Evolutionary conservation across 2,113 vertebrate species (phyloP).

Genomic region (Tauraco erythrolophus): DNA sequence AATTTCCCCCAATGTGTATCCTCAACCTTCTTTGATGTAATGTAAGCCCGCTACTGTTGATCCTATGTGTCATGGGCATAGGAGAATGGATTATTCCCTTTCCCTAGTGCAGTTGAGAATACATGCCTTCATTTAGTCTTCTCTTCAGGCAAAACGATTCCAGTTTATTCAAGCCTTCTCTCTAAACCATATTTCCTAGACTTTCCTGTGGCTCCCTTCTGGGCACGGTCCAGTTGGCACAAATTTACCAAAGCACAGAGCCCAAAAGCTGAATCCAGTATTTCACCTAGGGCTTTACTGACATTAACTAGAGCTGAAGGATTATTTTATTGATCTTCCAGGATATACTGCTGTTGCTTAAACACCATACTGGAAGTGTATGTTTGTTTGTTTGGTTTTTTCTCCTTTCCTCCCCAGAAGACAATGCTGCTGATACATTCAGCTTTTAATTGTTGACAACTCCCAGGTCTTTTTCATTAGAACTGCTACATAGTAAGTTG

Average conservation of each 20-base stretch:
- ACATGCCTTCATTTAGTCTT: neutral
- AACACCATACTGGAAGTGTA: neutral
- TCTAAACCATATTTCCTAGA: neutral
- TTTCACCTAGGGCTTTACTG: neutral
- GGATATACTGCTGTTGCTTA: neutral
- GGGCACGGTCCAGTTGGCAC: constrained; percentile 2
- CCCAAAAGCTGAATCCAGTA: neutral
- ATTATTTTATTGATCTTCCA: neutral
- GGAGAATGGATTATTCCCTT: neutral
- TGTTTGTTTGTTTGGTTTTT: neutral
- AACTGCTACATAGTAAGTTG: neutral
- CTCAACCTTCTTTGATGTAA: neutral
- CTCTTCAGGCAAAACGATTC: constrained; percentile 8
- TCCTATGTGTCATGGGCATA: neutral
- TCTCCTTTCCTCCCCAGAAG: neutral
- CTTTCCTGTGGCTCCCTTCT: neutral
- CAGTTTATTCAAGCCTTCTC: neutral
- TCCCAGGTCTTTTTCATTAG: neutral
- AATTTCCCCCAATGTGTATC: neutral
- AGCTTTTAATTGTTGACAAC: neutral
- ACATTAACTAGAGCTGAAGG: neutral
- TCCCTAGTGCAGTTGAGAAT: neutral
- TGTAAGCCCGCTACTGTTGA: neutral
- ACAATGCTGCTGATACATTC: neutral
- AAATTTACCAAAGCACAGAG: neutral